Evolutionary conservation across 2,113 vertebrate genomes (phyloP).

Genomic region (Pavo muticus): DNA sequence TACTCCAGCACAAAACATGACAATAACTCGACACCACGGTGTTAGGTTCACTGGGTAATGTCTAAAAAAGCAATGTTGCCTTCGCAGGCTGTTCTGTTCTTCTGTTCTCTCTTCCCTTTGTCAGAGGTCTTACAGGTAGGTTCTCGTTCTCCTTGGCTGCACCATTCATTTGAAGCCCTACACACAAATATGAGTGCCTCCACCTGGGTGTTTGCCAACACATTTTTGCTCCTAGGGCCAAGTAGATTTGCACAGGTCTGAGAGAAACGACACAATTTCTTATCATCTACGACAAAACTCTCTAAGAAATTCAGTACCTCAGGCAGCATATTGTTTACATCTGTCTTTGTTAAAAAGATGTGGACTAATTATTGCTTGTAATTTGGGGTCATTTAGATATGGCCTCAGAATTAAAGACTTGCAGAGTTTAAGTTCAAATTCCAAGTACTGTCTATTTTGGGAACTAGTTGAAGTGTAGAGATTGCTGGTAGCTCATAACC

Average conservation of each 20-base stretch:
- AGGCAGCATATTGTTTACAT: not conserved
- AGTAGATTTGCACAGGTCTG: not conserved
- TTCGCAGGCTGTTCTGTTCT: not conserved
- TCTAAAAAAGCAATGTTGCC: not conserved
- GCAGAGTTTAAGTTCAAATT: not conserved
- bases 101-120: not conserved
- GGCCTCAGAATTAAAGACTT: not conserved
- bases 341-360: not conserved
- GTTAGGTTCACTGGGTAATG: not conserved
- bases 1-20: not conserved
- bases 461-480: not conserved
- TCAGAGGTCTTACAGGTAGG: not conserved
- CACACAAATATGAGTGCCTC: not conserved
- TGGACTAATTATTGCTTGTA: not conserved
- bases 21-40: not conserved
- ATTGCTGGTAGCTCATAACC: not conserved
- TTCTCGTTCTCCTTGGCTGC: not conserved
- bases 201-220: not conserved
- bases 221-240: not conserved
- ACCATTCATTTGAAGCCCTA: not conserved
- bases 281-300: not conserved
- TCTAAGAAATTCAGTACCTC: not conserved
- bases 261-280: not conserved
- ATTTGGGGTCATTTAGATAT: not conserved
- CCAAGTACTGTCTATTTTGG: not conserved